Percentiles rank a stretch among this genome's conserved stretches.
phyloP scores from a whole-genome alignment of 2,113 vertebrate genomes.

The Typhlomys cinereus region DNA sequence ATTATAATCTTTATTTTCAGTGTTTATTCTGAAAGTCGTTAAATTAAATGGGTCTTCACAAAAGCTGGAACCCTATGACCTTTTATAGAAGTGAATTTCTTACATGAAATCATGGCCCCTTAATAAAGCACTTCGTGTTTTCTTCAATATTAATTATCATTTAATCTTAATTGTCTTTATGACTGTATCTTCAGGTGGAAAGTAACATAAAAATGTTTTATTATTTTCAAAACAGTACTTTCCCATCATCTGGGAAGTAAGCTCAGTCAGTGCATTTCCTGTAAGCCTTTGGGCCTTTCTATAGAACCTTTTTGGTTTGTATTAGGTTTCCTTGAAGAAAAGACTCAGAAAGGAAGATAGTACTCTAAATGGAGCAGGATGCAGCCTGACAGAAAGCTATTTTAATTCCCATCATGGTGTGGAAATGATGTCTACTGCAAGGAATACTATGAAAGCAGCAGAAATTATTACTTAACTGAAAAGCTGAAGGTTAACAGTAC shows the following conservation, averaged over 20 bases:
- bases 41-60: constrained; percentile 66
- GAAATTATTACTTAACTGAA: constrained; percentile 22
- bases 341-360: neutral
- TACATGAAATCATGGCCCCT: neutral
- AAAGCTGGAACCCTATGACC: constrained; percentile 50
- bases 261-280: constrained; percentile 31
- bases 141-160: constrained; percentile 41
- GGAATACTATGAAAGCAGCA: neutral
- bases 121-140: constrained; percentile 45
- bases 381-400: neutral
- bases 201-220: constrained; percentile 23
- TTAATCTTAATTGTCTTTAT: constrained; percentile 54
- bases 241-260: constrained; percentile 35
- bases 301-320: neutral
- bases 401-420: constrained; percentile 7
- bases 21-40: constrained; percentile 73
- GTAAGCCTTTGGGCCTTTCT: neutral
- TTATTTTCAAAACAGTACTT: constrained; percentile 35
- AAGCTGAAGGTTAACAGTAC: neutral
- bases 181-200: constrained; percentile 10
- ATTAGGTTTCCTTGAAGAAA: constrained; percentile 31
- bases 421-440: neutral
- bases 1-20: constrained; percentile 72
- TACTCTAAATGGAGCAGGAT: neutral
- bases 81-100: constrained; percentile 55